Percentiles rank a stretch among this genome's conserved stretches.
These are phyloP conservation scores for Gandaritis pyraliata DNA, from an alignment of 2,888 invertebrate genomes.

Conservation along the genomic window DNA sequence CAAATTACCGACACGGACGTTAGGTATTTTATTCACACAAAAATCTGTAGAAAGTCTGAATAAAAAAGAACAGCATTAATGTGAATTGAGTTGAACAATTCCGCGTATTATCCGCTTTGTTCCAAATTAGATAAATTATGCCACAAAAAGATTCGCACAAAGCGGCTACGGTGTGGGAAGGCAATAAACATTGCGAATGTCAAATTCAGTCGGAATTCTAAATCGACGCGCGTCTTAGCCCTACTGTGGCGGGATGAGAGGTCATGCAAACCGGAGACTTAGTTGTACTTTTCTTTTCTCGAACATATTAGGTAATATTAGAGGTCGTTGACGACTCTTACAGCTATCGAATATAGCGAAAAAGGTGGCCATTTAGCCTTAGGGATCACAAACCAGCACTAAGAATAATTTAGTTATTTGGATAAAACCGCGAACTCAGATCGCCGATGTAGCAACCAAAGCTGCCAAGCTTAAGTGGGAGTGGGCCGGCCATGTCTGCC, in stretches of 20 bases:
- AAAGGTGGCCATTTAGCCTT: too few relatives aligned
- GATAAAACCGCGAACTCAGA: too few relatives aligned
- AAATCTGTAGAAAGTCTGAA: constrained; percentile 36
- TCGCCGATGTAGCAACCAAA: too few relatives aligned
- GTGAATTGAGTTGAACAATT: constrained; percentile 57
- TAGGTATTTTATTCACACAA: constrained; percentile 28
- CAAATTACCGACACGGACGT: constrained; percentile 28
- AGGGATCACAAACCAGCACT: too few relatives aligned
- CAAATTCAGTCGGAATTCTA: constrained; percentile 73
- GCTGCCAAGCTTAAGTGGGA: too few relatives aligned
- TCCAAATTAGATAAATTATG: constrained; percentile 78
- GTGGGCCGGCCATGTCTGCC: too few relatives aligned
- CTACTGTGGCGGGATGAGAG: constrained; percentile 40
- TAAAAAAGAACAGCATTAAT: constrained; percentile 43
- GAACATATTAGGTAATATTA: too few relatives aligned
- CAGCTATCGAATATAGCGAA: too few relatives aligned
- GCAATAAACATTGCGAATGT: constrained; percentile 75
- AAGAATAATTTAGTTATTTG: too few relatives aligned
- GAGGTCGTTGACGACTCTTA: too few relatives aligned
- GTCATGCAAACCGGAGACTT: constrained; percentile 39
- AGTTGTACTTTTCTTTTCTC: too few relatives aligned
- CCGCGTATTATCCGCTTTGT: constrained; percentile 68
- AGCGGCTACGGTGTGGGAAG: constrained; percentile 61
- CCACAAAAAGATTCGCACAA: constrained; percentile 72
- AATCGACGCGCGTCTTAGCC: constrained; percentile 66